Evolutionary conservation across 2,797 vertebrate genomes (phyloP).

Genomic region (Sebastolobus altivelis): DNA sequence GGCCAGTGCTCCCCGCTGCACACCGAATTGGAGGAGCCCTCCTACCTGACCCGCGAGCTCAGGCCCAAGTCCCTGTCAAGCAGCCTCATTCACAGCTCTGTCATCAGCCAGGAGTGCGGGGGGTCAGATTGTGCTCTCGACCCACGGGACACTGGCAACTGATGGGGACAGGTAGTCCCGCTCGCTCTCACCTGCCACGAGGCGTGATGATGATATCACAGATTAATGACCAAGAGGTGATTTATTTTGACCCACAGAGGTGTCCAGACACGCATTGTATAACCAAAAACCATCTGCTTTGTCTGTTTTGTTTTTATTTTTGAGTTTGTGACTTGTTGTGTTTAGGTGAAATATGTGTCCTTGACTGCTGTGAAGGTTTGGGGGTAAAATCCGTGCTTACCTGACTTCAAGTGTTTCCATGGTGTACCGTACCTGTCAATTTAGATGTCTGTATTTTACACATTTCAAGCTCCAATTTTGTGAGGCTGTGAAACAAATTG

Average conservation of each 20-base stretch:
- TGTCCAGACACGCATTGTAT: conserved; percentile 81
- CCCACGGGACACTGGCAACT: conserved; percentile 89
- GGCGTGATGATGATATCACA: conserved; percentile 80
- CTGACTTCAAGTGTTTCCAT: conserved; percentile 83
- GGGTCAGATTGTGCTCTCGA: conserved; percentile 90
- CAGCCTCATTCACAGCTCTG: conserved; percentile 88
- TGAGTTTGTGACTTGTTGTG: conserved; percentile 82
- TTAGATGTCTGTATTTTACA: conserved; percentile 86
- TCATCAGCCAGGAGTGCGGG: conserved; percentile 92
- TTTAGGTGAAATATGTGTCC: conserved; percentile 81
- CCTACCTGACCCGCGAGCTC: conserved; percentile 91
- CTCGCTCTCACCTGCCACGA: conserved; percentile 69
- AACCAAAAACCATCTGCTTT: conserved; percentile 86
- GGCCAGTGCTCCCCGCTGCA: conserved; percentile 94
- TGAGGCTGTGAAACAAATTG: conserved; percentile 85
- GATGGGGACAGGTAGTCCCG: conserved; percentile 83
- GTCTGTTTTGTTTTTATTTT: conserved; percentile 74
- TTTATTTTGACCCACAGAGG: conserved; percentile 71
- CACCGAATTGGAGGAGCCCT: conserved; percentile 92
- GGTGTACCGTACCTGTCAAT: conserved; percentile 83
- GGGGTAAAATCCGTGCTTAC: conserved; percentile 70
- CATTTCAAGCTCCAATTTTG: conserved; percentile 83
- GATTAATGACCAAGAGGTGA: conserved; percentile 68
- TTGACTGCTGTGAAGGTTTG: conserved; percentile 82
- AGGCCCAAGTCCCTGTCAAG: conserved; percentile 95